These are phyloP conservation scores for Thamnophis sirtalis DNA, from an alignment of 2,113 vertebrate genomes.

Conservation along the genomic window DNA sequence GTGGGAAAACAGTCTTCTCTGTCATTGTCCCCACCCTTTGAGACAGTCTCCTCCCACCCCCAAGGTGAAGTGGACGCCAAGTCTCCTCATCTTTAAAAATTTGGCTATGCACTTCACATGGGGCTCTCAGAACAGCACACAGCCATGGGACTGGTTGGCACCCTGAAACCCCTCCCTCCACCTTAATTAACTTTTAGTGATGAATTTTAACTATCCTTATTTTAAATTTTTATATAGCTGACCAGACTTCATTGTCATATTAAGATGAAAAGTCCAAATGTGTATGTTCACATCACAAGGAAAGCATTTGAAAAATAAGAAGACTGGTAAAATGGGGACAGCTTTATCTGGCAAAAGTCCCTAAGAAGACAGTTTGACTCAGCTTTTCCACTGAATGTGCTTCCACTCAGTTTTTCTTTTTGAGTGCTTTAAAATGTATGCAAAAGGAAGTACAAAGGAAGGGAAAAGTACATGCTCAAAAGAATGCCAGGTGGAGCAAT, in stretches of 20 bases:
- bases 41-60: background rate
- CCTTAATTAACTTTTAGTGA: background rate
- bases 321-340: background rate
- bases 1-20: background rate
- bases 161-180: background rate
- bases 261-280: background rate
- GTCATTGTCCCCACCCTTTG: background rate
- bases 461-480: background rate
- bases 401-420: conserved; percentile 19
- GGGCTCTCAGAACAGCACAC: background rate
- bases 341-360: background rate
- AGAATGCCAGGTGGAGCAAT: conserved; percentile 37
- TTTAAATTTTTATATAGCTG: background rate
- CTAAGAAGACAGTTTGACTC: background rate
- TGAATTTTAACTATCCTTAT: background rate
- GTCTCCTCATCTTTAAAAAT: background rate
- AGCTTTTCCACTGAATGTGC: background rate
- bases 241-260: background rate
- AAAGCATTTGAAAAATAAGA: background rate
- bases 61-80: background rate
- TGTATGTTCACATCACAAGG: background rate
- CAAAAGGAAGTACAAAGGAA: conserved; percentile 7
- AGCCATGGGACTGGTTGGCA: background rate
- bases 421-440: conserved; percentile 3
- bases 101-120: background rate